Conservation (phyloP, 1,140 invertebrate species). For the Drosophila rufa region DNA sequence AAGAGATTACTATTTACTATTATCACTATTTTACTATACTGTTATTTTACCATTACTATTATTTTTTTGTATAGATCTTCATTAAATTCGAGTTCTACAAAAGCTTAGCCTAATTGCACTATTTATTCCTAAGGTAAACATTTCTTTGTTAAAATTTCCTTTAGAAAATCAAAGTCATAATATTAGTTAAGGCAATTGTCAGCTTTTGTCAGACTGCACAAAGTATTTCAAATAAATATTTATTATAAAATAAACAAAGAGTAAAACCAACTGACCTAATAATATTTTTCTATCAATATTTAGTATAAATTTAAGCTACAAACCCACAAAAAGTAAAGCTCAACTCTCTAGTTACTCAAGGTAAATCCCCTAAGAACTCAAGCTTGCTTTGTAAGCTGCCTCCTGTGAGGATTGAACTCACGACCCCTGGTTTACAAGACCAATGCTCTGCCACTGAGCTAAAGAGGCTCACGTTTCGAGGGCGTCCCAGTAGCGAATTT, state of each 20-base stretch:
- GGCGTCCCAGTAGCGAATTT: slow-evolving; percentile 60
- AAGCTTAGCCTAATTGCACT: neutral
- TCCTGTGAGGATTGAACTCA: slow-evolving; percentile 96
- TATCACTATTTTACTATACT: too few relatives aligned
- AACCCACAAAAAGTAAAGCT: too few relatives aligned
- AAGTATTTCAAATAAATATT: neutral
- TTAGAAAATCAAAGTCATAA: neutral
- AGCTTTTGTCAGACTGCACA: neutral
- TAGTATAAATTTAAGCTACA: too few relatives aligned
- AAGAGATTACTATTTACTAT: too few relatives aligned
- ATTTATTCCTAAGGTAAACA: neutral
- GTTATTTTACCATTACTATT: too few relatives aligned
- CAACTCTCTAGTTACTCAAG: neutral
- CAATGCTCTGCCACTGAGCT: slow-evolving; percentile 96
- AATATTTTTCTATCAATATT: too few relatives aligned
- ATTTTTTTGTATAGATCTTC: neutral
- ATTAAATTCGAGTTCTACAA: neutral
- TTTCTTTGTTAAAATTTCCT: neutral
- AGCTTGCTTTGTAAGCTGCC: slow-evolving; percentile 89
- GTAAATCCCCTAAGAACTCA: neutral
- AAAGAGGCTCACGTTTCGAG: slow-evolving; percentile 88
- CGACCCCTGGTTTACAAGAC: slow-evolving; percentile 97
- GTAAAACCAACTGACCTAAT: neutral
- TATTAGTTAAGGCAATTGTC: neutral
- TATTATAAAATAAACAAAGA: neutral